A percentile compares a stretch with the other conserved stretches of the same genome.
These are phyloP conservation scores for Trididemnum miniatum DNA, from an alignment of 23 tunicate species.

Conservation along the genomic window DNA sequence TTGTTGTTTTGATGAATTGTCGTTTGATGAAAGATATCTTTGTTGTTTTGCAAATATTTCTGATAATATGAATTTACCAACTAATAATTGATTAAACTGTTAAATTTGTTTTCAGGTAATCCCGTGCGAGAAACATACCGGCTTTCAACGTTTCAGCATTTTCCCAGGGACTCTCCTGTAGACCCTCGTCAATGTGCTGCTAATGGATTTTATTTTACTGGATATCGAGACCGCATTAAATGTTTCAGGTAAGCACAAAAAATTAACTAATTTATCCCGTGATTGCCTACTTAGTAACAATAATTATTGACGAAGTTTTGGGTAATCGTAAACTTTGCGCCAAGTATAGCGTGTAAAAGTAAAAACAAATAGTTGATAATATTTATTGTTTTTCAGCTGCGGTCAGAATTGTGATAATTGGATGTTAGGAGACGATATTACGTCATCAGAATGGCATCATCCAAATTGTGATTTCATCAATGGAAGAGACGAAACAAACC, in stretches of 20 bases:
- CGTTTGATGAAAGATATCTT: no score
- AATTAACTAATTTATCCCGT: no score
- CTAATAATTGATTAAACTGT: no score
- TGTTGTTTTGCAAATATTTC: no score
- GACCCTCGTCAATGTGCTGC: constrained; percentile 31
- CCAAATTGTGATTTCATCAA: constrained; percentile 42
- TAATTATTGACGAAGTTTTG: no score
- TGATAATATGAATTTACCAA: no score
- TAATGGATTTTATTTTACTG: constrained; percentile 42
- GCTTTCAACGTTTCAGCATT: constrained; percentile 12
- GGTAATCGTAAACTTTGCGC: no score
- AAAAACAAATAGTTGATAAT: no score
- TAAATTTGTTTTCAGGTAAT: constrained; percentile 33
- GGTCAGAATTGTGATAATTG: constrained; percentile 33
- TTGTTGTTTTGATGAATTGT: no score
- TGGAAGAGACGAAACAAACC: constrained; percentile 36
- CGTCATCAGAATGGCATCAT: constrained; percentile 40
- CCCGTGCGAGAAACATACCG: constrained; percentile 29
- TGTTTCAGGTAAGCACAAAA: constrained; percentile 37
- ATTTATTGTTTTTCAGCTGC: constrained; percentile 38
- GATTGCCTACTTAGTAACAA: no score
- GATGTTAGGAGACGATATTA: constrained; percentile 38
- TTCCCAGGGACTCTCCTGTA: constrained; percentile 21
- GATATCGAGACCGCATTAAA: constrained; percentile 41
- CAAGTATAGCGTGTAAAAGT: no score